Base-by-base conservation (phyloP, 2,113 vertebrate genomes). In the Prinia subflava region DNA sequence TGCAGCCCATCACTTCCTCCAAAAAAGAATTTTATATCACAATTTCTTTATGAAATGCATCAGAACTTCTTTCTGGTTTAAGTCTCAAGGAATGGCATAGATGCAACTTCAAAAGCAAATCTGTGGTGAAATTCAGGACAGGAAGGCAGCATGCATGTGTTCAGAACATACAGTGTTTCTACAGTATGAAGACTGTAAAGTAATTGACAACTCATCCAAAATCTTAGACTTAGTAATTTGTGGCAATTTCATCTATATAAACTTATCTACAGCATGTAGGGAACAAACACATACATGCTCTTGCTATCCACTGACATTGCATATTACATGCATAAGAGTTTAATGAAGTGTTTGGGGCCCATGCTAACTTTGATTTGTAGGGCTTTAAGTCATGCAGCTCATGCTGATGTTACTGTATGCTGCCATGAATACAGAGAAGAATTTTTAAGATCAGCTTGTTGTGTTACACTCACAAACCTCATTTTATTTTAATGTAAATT, bases 311-410 rank as follows among this genome's bases (percentile, higher is more conserved):
- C 35, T 68, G 56, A 56, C 24, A 57, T 21, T 60, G 56, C 37
- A 37, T 1, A 77, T 50, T 52, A 56, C 5, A 81, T 30, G 35
- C 9, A 31, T 52, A 71, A 70, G 41, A 42, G 28, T 86, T 93
- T 56, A 90, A 90, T 74, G 60, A 93, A 86, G 68, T 57, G 56
- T 90, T 93, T 60, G 82, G 46, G 71, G 67, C 56, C 27, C 41
- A 17, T 49, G 75, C 22, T 93, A 92, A 59, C 76, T 91, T 70
- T 78, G 68, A 78, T 93, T 81, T 90, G 73, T 52, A 90, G 79
- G 60, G 39, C 27, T 90, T 49, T 70, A 83, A 89, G 76, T 86
- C 83, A 86, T 70, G 60, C 37, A 75, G 69, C 37, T 88, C 68
- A 76, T 67, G 60, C 24, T 63, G 78, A 84, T 50, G 16, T 60